A percentile compares a stretch with the other conserved stretches of the same genome.
phyloP scores from a whole-genome alignment of 92 coral and sea anemone genomes.

The Actinostola sp. region DNA sequence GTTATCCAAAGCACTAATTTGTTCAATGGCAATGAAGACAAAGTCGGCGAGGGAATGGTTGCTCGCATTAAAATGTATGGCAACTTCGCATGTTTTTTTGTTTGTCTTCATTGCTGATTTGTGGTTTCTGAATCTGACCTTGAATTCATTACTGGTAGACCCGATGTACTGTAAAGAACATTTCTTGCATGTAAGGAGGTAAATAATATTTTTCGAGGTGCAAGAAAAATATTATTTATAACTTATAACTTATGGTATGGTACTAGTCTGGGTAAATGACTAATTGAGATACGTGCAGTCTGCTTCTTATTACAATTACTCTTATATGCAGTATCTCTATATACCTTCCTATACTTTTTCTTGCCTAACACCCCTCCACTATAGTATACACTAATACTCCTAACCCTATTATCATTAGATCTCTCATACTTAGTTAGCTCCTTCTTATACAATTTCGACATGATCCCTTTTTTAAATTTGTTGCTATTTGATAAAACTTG shows the following conservation, averaged over 20 bases:
- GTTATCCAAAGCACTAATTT: no score
- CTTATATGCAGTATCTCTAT: conserved; percentile 42
- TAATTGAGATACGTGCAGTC: conserved; percentile 43
- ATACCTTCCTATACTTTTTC: conserved; percentile 41
- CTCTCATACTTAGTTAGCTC: conserved; percentile 37
- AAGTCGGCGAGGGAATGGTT: no score
- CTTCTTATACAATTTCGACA: background rate
- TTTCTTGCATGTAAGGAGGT: no score
- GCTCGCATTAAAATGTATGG: no score
- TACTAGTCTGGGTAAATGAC: conserved; percentile 35
- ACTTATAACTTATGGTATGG: conserved; percentile 15
- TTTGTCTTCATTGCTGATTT: no score
- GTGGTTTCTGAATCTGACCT: no score
- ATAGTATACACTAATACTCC: conserved; percentile 60
- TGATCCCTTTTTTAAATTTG: background rate
- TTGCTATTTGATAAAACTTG: background rate
- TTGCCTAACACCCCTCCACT: conserved; percentile 72
- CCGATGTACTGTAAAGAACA: no score
- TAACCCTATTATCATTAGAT: conserved; percentile 49
- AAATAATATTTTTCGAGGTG: no score
- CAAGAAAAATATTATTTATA: no score
- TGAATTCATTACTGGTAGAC: no score
- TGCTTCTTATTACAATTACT: conserved; percentile 15
- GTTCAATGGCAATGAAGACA: no score
- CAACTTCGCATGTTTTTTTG: no score